Percentiles rank a stretch among this genome's conserved stretches.
Conservation (phyloP, 2,888 invertebrate species). For the Sericinus montela region DNA sequence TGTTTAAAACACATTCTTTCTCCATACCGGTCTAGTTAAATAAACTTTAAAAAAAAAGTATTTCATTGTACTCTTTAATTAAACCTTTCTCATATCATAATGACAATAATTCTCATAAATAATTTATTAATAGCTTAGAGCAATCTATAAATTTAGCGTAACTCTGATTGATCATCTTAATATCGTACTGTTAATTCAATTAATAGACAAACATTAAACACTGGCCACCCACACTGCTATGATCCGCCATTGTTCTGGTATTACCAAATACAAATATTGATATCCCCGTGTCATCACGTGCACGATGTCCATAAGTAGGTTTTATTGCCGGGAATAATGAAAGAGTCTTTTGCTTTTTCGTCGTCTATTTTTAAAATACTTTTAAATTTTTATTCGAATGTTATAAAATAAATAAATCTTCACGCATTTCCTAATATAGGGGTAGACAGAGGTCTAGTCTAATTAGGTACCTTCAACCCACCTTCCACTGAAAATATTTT, state of each 20-base stretch:
- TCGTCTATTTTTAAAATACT: slow-evolving; percentile 11
- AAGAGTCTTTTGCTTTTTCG: slow-evolving; percentile 1
- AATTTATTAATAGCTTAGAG: background rate
- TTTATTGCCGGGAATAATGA: slow-evolving; percentile 4
- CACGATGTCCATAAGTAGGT: background rate
- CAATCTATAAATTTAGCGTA: slow-evolving; percentile 7
- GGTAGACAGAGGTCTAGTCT: too few species aligned
- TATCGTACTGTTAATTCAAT: slow-evolving; percentile 57
- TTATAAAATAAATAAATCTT: too few species aligned
- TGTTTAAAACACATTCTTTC: too few species aligned
- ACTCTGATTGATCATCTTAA: slow-evolving; percentile 20
- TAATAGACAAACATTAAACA: slow-evolving; percentile 50
- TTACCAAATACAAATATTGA: slow-evolving; percentile 51
- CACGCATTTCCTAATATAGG: too few species aligned
- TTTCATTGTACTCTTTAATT: too few species aligned
- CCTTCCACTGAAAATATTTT: too few species aligned
- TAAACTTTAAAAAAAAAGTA: too few species aligned
- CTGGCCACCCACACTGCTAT: slow-evolving; percentile 51
- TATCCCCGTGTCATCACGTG: slow-evolving; percentile 3
- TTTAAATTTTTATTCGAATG: too few species aligned
- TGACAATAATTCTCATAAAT: too few species aligned
- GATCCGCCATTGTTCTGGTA: slow-evolving; percentile 55
- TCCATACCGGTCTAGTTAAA: too few species aligned
- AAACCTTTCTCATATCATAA: too few species aligned
- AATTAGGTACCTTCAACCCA: too few species aligned